Conservation (phyloP, 1,140 invertebrate genomes). For the Xylocopa sonorina region DNA sequence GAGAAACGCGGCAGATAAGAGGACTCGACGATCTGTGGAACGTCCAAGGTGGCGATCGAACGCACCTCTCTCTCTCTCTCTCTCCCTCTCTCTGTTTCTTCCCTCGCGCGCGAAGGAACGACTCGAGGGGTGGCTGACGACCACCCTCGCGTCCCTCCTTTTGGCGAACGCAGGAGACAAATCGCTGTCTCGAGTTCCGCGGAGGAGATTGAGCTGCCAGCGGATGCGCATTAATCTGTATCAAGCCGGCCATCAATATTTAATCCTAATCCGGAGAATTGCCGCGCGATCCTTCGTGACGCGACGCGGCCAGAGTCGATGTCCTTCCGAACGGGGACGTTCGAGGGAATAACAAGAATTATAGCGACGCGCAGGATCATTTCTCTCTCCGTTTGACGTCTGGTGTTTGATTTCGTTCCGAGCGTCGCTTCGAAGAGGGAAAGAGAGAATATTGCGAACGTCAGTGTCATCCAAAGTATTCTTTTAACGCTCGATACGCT, state of each 20-base stretch:
- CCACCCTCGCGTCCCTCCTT: conserved; percentile 71
- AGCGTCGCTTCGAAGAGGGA: too few relatives aligned
- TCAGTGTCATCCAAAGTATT: too few relatives aligned
- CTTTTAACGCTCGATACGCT: too few relatives aligned
- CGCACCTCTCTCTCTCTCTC: conserved; percentile 15
- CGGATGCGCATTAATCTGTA: conserved; percentile 74
- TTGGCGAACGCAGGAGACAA: conserved; percentile 56
- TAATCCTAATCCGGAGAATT: conserved; percentile 74
- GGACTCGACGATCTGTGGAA: conserved; percentile 55
- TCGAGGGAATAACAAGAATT: background rate
- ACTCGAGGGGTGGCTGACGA: conserved; percentile 49
- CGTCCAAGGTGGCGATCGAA: conserved; percentile 57
- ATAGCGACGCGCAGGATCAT: too few relatives aligned
- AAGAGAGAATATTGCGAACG: too few relatives aligned
- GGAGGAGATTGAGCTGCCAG: conserved; percentile 43
- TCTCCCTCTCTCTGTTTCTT: too few relatives aligned
- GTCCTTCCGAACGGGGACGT: background rate
- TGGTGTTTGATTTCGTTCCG: too few relatives aligned
- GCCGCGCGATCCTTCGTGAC: conserved; percentile 28
- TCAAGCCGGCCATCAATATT: conserved; percentile 74
- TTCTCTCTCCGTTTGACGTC: too few relatives aligned
- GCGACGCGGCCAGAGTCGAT: conserved; percentile 4
- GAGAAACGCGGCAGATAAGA: conserved; percentile 65
- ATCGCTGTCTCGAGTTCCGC: conserved; percentile 51
- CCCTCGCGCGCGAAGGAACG: conserved; percentile 6